phyloP scores from a whole-genome alignment of 2,888 invertebrate genomes.

The Drosophila macrospina region DNA sequence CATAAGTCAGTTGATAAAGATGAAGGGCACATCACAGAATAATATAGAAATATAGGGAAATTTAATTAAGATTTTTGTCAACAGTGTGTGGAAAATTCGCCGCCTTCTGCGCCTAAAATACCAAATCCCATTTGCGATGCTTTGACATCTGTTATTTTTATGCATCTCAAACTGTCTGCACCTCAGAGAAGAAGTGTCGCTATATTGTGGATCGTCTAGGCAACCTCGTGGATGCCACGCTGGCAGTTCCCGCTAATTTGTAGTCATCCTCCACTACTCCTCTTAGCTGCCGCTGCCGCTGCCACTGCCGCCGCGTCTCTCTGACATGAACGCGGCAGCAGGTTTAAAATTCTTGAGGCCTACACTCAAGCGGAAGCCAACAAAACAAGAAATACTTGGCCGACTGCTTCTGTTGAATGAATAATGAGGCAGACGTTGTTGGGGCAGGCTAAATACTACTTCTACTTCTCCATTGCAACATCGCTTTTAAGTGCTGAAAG shows the following conservation, averaged over 20 bases:
- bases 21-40: background rate
- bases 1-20: constrained; percentile 2
- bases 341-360: constrained; percentile 69
- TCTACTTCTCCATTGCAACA: constrained; percentile 17
- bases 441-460: constrained; percentile 32
- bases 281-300: too few species aligned
- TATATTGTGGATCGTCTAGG: constrained; percentile 53
- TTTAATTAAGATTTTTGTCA: constrained; percentile 19
- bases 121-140: constrained; percentile 54
- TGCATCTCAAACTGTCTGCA: constrained; percentile 60
- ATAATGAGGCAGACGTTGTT: constrained; percentile 68
- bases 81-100: constrained; percentile 23
- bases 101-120: constrained; percentile 31
- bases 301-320: background rate
- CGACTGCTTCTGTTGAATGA: constrained; percentile 68
- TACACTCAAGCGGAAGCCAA: constrained; percentile 65
- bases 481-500: constrained; percentile 10
- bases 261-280: constrained; percentile 28
- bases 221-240: constrained; percentile 49
- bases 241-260: constrained; percentile 79
- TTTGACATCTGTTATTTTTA: constrained; percentile 70
- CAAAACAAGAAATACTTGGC: constrained; percentile 44
- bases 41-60: background rate
- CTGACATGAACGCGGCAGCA: constrained; percentile 19
- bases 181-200: constrained; percentile 19